Evolutionary conservation across 2,888 invertebrate species (phyloP).

Genomic region (Lithophane ornitopus): DNA sequence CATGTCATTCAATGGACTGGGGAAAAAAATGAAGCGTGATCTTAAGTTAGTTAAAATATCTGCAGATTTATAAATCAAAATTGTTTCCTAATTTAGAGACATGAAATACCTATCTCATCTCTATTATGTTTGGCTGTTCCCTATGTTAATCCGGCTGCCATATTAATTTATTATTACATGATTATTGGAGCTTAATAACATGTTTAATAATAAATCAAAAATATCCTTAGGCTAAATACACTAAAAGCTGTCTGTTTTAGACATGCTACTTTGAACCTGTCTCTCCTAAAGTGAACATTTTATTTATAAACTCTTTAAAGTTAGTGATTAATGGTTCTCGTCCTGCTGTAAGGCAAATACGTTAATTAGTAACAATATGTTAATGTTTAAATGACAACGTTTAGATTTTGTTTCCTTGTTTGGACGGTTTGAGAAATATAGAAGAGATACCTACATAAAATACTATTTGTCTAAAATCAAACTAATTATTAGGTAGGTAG

Average conservation of each 20-base stretch:
- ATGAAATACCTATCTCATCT: neutral
- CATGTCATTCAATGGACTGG: too few relatives aligned
- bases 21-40: too few relatives aligned
- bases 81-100: too few relatives aligned
- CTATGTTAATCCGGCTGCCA: slow-evolving; percentile 22
- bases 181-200: slow-evolving; percentile 40
- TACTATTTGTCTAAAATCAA: too few relatives aligned
- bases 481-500: too few relatives aligned
- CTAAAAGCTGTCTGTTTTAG: slow-evolving; percentile 37
- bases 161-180: slow-evolving; percentile 49
- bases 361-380: slow-evolving; percentile 69
- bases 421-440: neutral
- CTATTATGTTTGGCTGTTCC: slow-evolving; percentile 11
- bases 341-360: slow-evolving; percentile 63
- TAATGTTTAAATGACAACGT: slow-evolving; percentile 52
- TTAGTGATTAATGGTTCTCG: slow-evolving; percentile 67
- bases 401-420: slow-evolving; percentile 52
- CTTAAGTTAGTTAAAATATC: too few relatives aligned
- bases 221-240: slow-evolving; percentile 48
- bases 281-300: slow-evolving; percentile 56
- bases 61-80: too few relatives aligned
- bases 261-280: slow-evolving; percentile 49
- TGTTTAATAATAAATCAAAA: slow-evolving; percentile 51
- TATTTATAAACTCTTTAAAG: slow-evolving; percentile 63
- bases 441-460: too few relatives aligned